Evolutionary conservation across 2,888 invertebrate genomes (phyloP), one percentile per base, ranked within the genome.

Genomic region (Epistrophe eligans): DNA sequence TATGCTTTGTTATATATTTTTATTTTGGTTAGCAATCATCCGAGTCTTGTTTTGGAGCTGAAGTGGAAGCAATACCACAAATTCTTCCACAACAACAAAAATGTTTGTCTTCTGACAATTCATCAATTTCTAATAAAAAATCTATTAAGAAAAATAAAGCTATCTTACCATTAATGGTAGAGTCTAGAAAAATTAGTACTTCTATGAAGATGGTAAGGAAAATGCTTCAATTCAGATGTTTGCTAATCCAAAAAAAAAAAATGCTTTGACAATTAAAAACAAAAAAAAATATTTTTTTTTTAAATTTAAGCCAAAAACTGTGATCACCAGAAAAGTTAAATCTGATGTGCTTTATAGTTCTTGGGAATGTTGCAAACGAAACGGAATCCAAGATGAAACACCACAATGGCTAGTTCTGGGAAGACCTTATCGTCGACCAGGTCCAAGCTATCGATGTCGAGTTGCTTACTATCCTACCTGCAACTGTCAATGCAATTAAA

Each of bases 361-460:
- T 19, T 82, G 81, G 76, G 17, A 48, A 0, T 62, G 62, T 28
- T 71, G 62, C 45, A 84, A 76, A 8, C 74, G 64, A 11, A 79
- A 79, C 52, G 84, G 84, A 0, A 28, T 79, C 0, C 84, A 84
- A 43, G 84, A 84, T 40, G 79, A 79, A 32, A 45, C 64, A 8
- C 84, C 84, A 0, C 52, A 64, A 43, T 84, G 79, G 84, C 40
- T 19, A 2, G 57, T 79, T 17, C 15, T 64, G 11, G 74, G 74
- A 2, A 55, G 28, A 50, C 71, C 71, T 10, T 60, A 50, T 38
- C 43, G 64, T 8, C 45, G 74, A 1, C 62, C 70, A 2, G 74
- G 70, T 10, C 62, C 57, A n/a, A 19, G 72, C 50, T 74, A 70
- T 64, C 48, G 32, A 3, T 35, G 28, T n/a, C 1, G 6, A 19